Conservation (phyloP, 2,888 invertebrate genomes). For the Bursaphelenchus okinawaensis region DNA sequence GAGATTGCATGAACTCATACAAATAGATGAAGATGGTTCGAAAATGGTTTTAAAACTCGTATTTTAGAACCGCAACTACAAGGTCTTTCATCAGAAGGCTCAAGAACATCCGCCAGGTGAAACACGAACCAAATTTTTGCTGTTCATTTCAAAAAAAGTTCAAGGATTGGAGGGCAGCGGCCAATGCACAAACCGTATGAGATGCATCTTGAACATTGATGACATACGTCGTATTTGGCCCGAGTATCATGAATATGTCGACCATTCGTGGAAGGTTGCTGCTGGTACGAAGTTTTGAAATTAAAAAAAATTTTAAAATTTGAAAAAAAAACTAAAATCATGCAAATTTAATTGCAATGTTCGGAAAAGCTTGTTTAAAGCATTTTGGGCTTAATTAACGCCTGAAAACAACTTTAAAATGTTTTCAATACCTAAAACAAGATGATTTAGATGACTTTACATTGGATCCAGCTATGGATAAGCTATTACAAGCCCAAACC, state of each 20-base stretch:
- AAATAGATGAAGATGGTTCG: neutral
- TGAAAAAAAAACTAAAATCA: neutral
- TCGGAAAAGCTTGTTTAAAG: no score
- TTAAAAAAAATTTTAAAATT: neutral
- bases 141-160: slow-evolving; percentile 18
- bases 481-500: neutral
- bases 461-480: neutral
- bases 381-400: no score
- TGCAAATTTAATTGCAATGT: no score
- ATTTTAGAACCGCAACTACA: slow-evolving; percentile 27
- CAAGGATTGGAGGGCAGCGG: slow-evolving; percentile 29
- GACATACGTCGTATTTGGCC: slow-evolving; percentile 29
- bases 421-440: no score
- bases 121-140: slow-evolving; percentile 20
- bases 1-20: no score
- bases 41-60: neutral
- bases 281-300: neutral
- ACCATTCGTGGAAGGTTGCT: slow-evolving; percentile 32
- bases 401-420: no score
- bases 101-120: slow-evolving; percentile 14
- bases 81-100: slow-evolving; percentile 23
- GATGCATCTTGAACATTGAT: slow-evolving; percentile 27
- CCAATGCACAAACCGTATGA: slow-evolving; percentile 22
- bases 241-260: slow-evolving; percentile 25
- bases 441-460: neutral